phyloP scores from a whole-genome alignment of 2,888 invertebrate genomes.

The Trachelus tabidus region DNA sequence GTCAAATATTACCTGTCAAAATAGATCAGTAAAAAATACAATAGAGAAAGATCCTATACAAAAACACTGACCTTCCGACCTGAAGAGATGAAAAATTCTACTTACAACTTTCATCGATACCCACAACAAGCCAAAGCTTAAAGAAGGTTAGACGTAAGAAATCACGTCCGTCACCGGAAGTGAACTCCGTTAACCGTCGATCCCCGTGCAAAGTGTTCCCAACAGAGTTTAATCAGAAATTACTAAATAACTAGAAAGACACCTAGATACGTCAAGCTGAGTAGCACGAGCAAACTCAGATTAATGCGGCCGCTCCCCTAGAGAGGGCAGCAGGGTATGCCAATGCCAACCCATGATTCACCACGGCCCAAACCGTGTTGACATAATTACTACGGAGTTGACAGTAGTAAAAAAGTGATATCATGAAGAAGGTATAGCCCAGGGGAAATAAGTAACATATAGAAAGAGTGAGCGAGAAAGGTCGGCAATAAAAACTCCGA shows the following conservation, averaged over 20 bases:
- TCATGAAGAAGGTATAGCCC: not conserved
- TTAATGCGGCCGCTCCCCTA: no score
- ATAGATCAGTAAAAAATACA: not conserved
- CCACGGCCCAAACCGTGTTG: not conserved
- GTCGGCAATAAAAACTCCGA: no score
- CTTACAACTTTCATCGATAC: no score
- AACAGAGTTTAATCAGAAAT: no score
- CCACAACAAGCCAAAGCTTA: no score
- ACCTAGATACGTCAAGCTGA: not conserved
- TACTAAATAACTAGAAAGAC: not conserved
- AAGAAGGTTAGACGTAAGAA: no score
- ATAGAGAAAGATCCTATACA: not conserved
- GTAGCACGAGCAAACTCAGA: not conserved
- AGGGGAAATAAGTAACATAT: not conserved
- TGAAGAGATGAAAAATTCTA: no score
- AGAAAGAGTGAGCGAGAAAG: not conserved
- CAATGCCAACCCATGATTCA: no score
- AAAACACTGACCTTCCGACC: not conserved
- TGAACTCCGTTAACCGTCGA: no score
- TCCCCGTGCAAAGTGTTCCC: no score
- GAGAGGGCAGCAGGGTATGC: no score
- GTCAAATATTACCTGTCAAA: not conserved
- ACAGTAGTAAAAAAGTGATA: not conserved
- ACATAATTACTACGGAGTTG: not conserved
- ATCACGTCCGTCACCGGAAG: no score